Evolutionary conservation across 2,888 invertebrate species (phyloP), one percentile per base, ranked within the genome.

Genomic region (Tipula lateralis): DNA sequence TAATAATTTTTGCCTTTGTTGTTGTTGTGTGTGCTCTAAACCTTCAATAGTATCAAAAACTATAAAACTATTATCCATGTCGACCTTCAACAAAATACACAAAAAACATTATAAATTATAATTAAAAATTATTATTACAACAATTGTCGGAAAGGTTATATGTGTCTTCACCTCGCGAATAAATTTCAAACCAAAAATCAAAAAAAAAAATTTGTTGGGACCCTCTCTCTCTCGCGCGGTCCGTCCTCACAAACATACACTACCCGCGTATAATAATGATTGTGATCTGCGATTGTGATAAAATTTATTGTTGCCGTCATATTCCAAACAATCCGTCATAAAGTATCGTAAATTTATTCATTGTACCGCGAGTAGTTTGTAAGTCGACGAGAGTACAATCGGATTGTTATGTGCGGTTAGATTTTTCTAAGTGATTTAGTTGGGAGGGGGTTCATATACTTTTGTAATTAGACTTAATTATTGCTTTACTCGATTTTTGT

Each of bases 41-140:
- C 66, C 66, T 66, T 66, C 66, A 66, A 66, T 66, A 66, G 66
- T 66, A 66, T 66, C 66, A 66, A 66, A 66, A 66, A 66, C 66
- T 66, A 66, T 66, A 66, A 66, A 66, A 66, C 66, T 66, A 66
- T 66, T 66, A 66, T 66, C 66, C 66, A 66, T 66, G 66, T 66
- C 66, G 66, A 66, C 66, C 66, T 66, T 66, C 66, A 66, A 66
- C 24, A 66, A 66, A 24, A 19, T 12, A 19, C 9, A 66, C 66
- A 66, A 7, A 66, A 36, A 66, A 66, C 24, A 66, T 66, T 66
- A 66, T 66, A 66, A 66, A 66, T 66, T 66, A 66, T 66, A 66
- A 66, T 66, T 66, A 66, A 66, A 24, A 66, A 66, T 66, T 66
- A 24, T 66, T n/a, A 24, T 24, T 66, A 66, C 66, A 2, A 66